Base-by-base conservation (phyloP, 1,140 invertebrate species). In the Drosophila eugracilis region DNA sequence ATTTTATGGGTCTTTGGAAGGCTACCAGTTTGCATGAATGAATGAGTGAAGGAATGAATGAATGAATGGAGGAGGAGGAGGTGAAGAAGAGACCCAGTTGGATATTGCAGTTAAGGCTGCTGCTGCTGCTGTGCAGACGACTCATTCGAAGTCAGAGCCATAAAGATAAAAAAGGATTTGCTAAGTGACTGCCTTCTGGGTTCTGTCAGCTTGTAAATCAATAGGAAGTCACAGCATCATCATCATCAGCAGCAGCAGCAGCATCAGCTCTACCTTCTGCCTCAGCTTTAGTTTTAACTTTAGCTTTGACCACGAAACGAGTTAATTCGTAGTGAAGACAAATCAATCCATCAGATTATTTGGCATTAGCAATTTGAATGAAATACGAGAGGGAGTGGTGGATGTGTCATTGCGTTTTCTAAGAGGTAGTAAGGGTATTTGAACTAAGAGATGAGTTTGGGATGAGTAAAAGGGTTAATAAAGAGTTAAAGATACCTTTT, bases 1-100 rank as follows among this genome's bases (percentile, higher is more conserved):
- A 81, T 85, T 85, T 85, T 86, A 85, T 86, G 81, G 73, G 42
- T 67, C 55, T 63, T 53, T 45, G 32, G 66, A 32, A 44, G 80
- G 77, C 81, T 75, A 86, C 73, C 83, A 81, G 74, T 81, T 81
- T 66, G 77, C 81, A 86, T 88, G 83, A 81, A 86, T 86, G 83
- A 81, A 86, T 86, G 79, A 75, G 62, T 66, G 62, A 34, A 71
- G 34, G n/a, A n/a, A 86, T 88, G 83, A 81, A 86, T 86, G 83
- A 81, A 86, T 86, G 79, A 75, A 69, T 66, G 62, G 44, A 71
- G 34, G n/a, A n/a, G n/a, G n/a, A n/a, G n/a, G n/a, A n/a, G n/a
- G n/a, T n/a, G n/a, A n/a, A n/a, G n/a, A n/a, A n/a, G n/a, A n/a
- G n/a, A n/a, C 42, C 30, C 28, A 47, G 44, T 47, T 10, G 44